Evolutionary conservation across 2,797 vertebrate species (phyloP).

Genomic region (Micropoecilia bifurca): DNA sequence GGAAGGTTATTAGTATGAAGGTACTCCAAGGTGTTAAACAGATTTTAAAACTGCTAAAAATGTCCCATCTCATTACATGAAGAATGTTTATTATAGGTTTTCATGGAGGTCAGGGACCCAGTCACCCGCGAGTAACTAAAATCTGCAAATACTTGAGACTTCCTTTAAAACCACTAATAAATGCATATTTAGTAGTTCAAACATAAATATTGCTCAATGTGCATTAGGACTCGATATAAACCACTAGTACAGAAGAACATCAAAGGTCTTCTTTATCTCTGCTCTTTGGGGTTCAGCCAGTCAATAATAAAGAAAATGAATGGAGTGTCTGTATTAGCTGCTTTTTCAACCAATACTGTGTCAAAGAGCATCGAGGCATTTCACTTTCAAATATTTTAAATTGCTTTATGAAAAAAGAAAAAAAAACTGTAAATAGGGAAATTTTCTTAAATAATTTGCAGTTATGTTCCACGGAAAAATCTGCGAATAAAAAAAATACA

Average conservation of each 20-base stretch:
- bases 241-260: not conserved
- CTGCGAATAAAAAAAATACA: not conserved
- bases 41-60: not conserved
- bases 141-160: no score
- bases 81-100: not conserved
- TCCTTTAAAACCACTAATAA: not conserved
- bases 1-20: not conserved
- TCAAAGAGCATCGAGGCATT: not conserved
- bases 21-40: not conserved
- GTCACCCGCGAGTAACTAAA: not conserved
- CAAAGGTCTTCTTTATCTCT: not conserved
- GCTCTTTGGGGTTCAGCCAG: not conserved
- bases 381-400: not conserved
- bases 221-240: not conserved
- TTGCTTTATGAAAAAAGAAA: not conserved
- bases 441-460: not conserved
- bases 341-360: not conserved
- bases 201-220: not conserved
- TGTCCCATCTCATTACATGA: not conserved
- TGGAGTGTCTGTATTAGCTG: not conserved
- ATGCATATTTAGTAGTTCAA: not conserved
- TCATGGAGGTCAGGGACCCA: not conserved
- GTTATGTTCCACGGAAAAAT: not conserved
- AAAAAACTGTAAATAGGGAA: not conserved
- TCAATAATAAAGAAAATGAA: not conserved